phyloP scores from a whole-genome alignment of 2,888 invertebrate species.

The Lomographa bimaculata region DNA sequence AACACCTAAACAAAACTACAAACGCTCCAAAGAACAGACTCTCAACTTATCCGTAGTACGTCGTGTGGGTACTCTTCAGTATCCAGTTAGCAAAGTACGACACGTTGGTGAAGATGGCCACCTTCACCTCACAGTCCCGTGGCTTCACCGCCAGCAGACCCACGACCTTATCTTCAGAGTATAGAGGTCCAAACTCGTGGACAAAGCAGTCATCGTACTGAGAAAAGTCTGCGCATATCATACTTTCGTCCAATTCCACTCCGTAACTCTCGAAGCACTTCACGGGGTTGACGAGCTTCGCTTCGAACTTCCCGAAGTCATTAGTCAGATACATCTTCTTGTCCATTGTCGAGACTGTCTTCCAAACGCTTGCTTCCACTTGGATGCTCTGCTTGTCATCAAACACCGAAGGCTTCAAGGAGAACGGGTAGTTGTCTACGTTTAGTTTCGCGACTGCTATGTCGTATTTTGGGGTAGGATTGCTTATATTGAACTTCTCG shows the following conservation, averaged over 20 bases:
- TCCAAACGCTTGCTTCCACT: slow-evolving; percentile 62
- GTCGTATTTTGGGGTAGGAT: slow-evolving; percentile 47
- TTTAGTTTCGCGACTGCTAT: slow-evolving; percentile 68
- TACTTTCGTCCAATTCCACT: slow-evolving; percentile 48
- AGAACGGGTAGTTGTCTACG: slow-evolving; percentile 41
- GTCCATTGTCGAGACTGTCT: slow-evolving; percentile 66
- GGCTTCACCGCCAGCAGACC: slow-evolving; percentile 61
- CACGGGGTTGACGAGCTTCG: slow-evolving; percentile 34
- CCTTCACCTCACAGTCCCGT: slow-evolving; percentile 52
- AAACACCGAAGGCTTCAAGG: slow-evolving; percentile 50
- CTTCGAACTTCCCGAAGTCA: slow-evolving; percentile 52
- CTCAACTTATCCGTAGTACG: slow-evolving; percentile 35
- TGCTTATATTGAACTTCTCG: slow-evolving; percentile 53
- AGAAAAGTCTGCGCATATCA: slow-evolving; percentile 62
- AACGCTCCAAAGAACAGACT: no score
- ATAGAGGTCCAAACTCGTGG: slow-evolving; percentile 70
- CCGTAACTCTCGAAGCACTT: slow-evolving; percentile 60
- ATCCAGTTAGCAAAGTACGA: slow-evolving; percentile 48
- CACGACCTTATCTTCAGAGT: slow-evolving; percentile 50
- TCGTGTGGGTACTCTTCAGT: slow-evolving; percentile 39
- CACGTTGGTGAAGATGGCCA: slow-evolving; percentile 51
- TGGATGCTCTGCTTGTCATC: slow-evolving; percentile 35
- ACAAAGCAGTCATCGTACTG: slow-evolving; percentile 63
- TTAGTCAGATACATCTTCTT: slow-evolving; percentile 62
- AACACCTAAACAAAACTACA: no score